These are phyloP conservation scores for Callocephalon fimbriatum DNA, from an alignment of 2,113 vertebrate genomes.

Conservation along the genomic window DNA sequence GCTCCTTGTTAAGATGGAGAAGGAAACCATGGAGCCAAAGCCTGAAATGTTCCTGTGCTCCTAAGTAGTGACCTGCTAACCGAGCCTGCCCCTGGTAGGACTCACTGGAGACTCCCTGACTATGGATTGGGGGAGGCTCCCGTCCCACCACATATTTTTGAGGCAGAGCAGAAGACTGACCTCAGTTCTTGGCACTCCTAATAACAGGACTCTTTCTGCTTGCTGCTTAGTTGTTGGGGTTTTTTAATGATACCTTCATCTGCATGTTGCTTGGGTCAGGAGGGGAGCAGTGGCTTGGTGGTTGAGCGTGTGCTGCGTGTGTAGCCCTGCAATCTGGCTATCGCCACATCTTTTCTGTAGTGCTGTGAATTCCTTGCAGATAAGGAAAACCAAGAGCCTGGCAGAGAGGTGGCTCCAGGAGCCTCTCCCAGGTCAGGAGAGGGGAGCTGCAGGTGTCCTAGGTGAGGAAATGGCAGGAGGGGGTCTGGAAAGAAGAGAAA, in stretches of 20 bases:
- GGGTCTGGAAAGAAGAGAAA: not conserved
- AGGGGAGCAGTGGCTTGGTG: not conserved
- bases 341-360: not conserved
- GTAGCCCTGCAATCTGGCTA: not conserved
- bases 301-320: not conserved
- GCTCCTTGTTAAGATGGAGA: not conserved
- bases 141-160: not conserved
- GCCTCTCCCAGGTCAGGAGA: not conserved
- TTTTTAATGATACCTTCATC: not conserved
- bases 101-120: not conserved
- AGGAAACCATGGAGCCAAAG: not conserved
- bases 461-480: not conserved
- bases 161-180: not conserved
- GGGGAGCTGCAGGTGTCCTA: not conserved
- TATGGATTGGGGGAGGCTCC: not conserved
- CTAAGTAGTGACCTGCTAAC: not conserved
- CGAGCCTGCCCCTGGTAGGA: not conserved
- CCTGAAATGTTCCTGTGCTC: not conserved
- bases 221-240: not conserved
- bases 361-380: not conserved
- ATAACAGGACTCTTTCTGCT: slow-evolving; percentile 4
- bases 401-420: not conserved
- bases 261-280: not conserved
- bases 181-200: not conserved
- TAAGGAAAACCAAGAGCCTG: not conserved